Evolutionary conservation across 1,140 invertebrate species (phyloP).

Genomic region (Drosophila ananassae): DNA sequence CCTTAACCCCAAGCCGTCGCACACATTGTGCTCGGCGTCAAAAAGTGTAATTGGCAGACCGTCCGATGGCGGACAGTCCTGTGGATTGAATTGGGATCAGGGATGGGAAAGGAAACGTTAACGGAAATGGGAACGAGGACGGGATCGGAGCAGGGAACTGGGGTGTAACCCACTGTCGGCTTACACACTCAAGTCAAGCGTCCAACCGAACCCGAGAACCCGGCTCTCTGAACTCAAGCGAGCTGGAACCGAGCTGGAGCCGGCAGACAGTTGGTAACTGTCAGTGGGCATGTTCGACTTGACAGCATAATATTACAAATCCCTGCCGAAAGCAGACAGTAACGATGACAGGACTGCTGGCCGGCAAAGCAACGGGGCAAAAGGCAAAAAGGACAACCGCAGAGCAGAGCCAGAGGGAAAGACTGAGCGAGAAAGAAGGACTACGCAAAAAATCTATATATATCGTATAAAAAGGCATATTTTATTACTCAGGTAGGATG

Average conservation of each 20-base stretch:
- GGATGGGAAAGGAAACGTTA: background rate
- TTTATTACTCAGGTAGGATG: slow-evolving; percentile 29
- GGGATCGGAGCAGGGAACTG: background rate
- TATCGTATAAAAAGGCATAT: slow-evolving; percentile 28
- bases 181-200: slow-evolving; percentile 68
- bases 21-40: slow-evolving; percentile 52
- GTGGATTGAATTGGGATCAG: background rate
- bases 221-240: slow-evolving; percentile 4
- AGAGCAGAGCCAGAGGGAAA: slow-evolving; percentile 1
- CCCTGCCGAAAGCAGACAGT: slow-evolving; percentile 72
- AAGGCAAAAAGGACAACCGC: slow-evolving; percentile 35
- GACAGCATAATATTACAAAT: slow-evolving; percentile 80
- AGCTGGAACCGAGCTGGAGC: slow-evolving; percentile 1
- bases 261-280: slow-evolving; percentile 62
- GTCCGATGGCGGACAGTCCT: slow-evolving; percentile 20
- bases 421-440: background rate
- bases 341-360: slow-evolving; percentile 59
- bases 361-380: slow-evolving; percentile 14
- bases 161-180: slow-evolving; percentile 59
- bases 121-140: background rate
- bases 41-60: slow-evolving; percentile 79
- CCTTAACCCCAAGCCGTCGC: slow-evolving; percentile 5
- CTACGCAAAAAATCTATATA: slow-evolving; percentile 5
- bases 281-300: slow-evolving; percentile 74
- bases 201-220: slow-evolving; percentile 39